Percentiles rank a stretch among this genome's conserved stretches.
These are phyloP conservation scores for Amphipyra berbera DNA, from an alignment of 2,888 invertebrate genomes.

Conservation along the genomic window DNA sequence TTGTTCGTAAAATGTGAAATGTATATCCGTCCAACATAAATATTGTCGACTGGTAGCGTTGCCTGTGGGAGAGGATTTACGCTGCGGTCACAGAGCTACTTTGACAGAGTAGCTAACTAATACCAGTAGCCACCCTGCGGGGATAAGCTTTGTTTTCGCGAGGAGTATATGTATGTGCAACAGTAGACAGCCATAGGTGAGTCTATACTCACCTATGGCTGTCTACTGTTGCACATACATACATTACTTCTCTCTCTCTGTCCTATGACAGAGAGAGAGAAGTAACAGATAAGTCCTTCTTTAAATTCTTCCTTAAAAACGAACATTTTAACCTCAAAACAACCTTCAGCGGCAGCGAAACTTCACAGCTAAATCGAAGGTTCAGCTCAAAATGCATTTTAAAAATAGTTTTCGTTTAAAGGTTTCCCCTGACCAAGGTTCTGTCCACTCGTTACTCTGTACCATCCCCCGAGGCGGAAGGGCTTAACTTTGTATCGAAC, in stretches of 20 bases:
- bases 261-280: no score
- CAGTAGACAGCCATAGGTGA: no score
- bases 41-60: background rate
- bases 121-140: background rate
- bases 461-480: conserved; percentile 21
- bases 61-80: background rate
- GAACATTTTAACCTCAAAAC: no score
- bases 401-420: background rate
- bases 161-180: background rate
- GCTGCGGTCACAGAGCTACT: background rate
- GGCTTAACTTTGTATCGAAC: conserved; percentile 45
- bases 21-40: no score
- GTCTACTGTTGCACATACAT: no score
- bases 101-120: background rate
- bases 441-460: conserved; percentile 34
- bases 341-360: background rate
- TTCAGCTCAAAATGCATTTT: background rate
- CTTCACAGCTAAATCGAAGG: background rate
- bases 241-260: no score
- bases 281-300: no score
- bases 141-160: background rate
- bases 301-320: no score
- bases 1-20: no score
- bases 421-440: conserved; percentile 14
- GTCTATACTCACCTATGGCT: no score